phyloP scores from a whole-genome alignment of 2,113 vertebrate species.

The Scalopus aquaticus region DNA sequence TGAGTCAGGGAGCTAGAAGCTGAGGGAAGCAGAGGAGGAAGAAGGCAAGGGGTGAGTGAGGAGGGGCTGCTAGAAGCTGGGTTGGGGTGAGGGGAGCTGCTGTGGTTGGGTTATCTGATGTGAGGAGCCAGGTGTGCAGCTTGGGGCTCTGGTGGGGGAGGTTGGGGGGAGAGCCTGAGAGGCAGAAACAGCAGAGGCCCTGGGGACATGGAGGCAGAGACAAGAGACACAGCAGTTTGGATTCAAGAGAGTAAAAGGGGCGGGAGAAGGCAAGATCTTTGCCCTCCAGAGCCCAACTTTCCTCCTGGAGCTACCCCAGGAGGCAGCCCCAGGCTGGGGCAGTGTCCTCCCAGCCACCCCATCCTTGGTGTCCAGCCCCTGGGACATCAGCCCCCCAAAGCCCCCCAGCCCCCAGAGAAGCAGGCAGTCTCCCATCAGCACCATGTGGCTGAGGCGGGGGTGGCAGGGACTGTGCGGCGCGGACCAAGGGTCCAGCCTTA shows the following conservation, averaged over 20 bases:
- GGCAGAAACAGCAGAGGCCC: not conserved
- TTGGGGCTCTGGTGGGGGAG: conserved; percentile 13
- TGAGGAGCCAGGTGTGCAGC: conserved; percentile 68
- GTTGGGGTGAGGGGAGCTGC: conserved; percentile 21
- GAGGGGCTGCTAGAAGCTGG: not conserved
- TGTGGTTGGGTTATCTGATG: conserved; percentile 77
- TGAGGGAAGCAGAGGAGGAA: conserved; percentile 23
- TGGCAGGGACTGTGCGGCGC: not conserved
- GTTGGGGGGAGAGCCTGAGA: not conserved
- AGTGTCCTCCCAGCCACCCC: not conserved
- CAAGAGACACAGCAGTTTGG: not conserved
- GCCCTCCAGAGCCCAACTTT: not conserved
- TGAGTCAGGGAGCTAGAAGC: not conserved
- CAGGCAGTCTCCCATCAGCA: not conserved
- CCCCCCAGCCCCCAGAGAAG: not conserved
- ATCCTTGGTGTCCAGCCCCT: not conserved
- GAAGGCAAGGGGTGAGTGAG: not conserved
- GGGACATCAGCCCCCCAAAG: not conserved
- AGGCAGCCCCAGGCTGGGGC: not conserved
- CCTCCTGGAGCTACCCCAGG: not conserved
- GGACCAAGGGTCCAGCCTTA: conserved; percentile 36
- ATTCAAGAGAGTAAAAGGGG: fast-evolving
- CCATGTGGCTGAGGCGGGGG: not conserved
- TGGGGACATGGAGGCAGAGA: not conserved
- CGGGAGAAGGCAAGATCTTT: not conserved